A percentile compares a stretch with the other conserved stretches of the same genome.
These are phyloP conservation scores for Netelia melanura DNA, from an alignment of 2,888 invertebrate genomes.

Conservation along the genomic window DNA sequence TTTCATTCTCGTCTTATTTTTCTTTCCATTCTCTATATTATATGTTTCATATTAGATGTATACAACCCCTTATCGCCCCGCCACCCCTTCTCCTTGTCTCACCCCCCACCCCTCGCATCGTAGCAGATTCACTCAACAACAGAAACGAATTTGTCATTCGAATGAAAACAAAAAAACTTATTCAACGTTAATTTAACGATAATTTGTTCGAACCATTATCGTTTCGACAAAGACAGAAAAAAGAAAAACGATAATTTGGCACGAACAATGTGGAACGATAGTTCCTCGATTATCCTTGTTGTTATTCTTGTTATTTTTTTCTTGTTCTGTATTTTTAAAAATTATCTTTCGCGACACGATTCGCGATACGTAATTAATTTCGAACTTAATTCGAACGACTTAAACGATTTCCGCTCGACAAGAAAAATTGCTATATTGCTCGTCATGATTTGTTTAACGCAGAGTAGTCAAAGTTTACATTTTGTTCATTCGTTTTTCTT, in stretches of 20 bases:
- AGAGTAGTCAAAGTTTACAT: constrained; percentile 58
- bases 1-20: constrained; percentile 35
- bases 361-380: not conserved
- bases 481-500: constrained; percentile 34
- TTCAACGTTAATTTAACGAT: not conserved
- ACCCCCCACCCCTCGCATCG: not conserved
- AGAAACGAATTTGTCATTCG: not conserved
- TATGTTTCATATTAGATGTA: constrained; percentile 56
- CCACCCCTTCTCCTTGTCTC: no score
- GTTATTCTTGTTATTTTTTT: not conserved
- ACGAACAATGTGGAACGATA: no score
- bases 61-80: not conserved
- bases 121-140: constrained; percentile 27
- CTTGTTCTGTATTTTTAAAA: not conserved
- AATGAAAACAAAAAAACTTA: not conserved
- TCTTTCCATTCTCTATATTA: constrained; percentile 40
- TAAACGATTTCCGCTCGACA: constrained; percentile 28
- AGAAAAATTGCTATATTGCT: constrained; percentile 56
- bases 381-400: constrained; percentile 25
- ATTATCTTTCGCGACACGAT: not conserved
- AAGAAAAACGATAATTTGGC: not conserved
- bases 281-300: not conserved
- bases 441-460: constrained; percentile 71
- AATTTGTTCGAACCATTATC: not conserved
- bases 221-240: not conserved